Conservation (phyloP, 2,113 vertebrate species). For the Macaca fascicularis region T2T-MFA8v1.1 NC_088376.1:132175001-132175500, state of each 20-base stretch:
- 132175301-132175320: conserved; percentile 22
- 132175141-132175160: background rate
- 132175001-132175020: background rate
- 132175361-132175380: background rate
- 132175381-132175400: background rate
- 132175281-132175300: background rate
- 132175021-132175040: background rate
- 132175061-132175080: background rate
- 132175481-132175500: background rate
- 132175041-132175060: background rate
- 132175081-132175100: background rate
- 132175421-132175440: background rate
- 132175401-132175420: background rate
- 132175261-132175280: background rate
- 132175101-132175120: background rate
- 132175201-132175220: background rate
- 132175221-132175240: background rate
- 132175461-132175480: background rate
- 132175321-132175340: background rate
- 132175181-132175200: background rate
- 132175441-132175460: background rate
- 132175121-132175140: background rate
- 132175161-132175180: background rate
- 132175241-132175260: background rate
- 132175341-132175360: background rate